phyloP scores from a whole-genome alignment of 2,797 vertebrate genomes.

The Dryobates pubescens region DNA sequence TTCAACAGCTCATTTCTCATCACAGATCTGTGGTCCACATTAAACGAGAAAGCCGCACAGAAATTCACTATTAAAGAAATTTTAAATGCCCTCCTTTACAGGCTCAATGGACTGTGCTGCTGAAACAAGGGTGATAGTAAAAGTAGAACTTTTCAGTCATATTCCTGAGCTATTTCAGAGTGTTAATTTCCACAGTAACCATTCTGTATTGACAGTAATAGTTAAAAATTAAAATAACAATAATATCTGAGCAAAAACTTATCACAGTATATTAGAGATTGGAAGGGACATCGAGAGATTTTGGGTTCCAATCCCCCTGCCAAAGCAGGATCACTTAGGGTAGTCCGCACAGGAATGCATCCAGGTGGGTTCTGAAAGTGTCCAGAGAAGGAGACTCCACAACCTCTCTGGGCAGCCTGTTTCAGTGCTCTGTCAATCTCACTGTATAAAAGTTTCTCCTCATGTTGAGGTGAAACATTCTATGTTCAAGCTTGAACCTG shows the following conservation, averaged over 20 bases:
- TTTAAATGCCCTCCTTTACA: background rate
- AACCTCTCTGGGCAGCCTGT: no score
- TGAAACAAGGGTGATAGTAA: background rate
- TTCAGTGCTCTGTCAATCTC: no score
- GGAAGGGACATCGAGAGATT: no score
- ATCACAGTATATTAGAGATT: no score
- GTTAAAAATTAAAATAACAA: background rate
- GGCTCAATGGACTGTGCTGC: background rate
- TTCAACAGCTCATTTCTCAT: slow-evolving; percentile 2
- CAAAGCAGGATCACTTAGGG: no score
- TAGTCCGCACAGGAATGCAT: no score
- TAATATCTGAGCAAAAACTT: background rate
- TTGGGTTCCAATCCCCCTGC: no score
- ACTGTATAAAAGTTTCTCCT: no score
- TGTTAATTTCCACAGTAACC: background rate
- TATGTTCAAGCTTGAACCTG: no score
- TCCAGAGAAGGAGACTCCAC: no score
- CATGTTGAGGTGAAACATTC: no score
- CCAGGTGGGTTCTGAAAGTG: no score
- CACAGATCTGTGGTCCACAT: background rate
- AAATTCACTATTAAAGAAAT: background rate
- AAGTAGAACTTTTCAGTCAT: background rate
- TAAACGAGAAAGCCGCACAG: background rate
- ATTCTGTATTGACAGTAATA: background rate
- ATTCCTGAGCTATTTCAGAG: background rate